Conservation (phyloP, 2,797 vertebrate species). For the Schizothorax lantsangensis region DNA sequence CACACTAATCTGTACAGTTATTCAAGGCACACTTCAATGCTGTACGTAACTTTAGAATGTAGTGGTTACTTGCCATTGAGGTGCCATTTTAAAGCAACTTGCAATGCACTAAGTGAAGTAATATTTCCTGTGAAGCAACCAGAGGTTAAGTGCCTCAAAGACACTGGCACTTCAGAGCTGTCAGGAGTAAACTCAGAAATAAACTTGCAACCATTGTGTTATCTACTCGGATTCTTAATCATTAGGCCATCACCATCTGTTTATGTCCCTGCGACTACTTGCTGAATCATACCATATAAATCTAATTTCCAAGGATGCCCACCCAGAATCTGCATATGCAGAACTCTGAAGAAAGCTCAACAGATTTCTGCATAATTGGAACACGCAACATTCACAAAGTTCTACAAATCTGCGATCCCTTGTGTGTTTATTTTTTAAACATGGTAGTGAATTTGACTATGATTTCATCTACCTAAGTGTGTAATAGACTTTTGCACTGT, state of each 20-base stretch:
- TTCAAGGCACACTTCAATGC: constrained; percentile 3
- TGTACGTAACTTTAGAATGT: not conserved
- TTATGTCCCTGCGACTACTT: not conserved
- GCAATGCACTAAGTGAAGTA: not conserved
- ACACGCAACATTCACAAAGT: not conserved
- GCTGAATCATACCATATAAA: constrained; percentile 17
- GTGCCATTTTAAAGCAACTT: not conserved
- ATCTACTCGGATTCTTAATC: not conserved
- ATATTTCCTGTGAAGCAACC: not conserved
- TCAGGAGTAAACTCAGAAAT: not conserved
- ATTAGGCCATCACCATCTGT: not conserved
- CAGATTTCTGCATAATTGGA: constrained; percentile 4
- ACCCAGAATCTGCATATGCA: constrained; percentile 5
- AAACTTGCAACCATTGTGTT: constrained; percentile 8
- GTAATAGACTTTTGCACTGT: not conserved
- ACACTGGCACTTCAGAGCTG: not conserved
- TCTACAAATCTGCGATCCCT: not conserved
- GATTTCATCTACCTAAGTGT: not conserved
- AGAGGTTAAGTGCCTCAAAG: not conserved
- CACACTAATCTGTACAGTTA: not conserved
- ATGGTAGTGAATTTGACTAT: not conserved
- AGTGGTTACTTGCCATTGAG: not conserved
- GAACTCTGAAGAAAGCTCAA: not conserved
- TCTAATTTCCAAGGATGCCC: constrained; percentile 12
- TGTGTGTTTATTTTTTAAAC: not conserved